A percentile compares a stretch with the other conserved stretches of the same genome.
Conservation (phyloP, 2,888 invertebrate species). For the Melikaiella ostensackeni region DNA sequence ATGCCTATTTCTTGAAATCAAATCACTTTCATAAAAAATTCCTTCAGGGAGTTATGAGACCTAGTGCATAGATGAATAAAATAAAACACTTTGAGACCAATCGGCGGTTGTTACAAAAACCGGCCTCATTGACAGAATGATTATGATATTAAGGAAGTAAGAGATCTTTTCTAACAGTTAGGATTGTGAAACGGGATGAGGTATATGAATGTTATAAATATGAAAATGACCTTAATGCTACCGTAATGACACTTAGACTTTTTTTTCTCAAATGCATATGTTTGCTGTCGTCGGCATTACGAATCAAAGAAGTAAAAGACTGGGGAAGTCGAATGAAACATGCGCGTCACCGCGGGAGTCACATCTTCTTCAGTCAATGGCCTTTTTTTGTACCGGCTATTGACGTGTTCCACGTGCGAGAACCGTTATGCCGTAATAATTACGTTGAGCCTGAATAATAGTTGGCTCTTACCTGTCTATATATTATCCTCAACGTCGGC, state of each 20-base stretch:
- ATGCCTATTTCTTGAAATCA: too few relatives aligned
- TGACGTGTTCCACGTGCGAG: not conserved
- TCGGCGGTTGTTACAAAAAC: too few relatives aligned
- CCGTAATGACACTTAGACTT: not conserved
- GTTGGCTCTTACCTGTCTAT: not conserved
- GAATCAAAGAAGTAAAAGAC: conserved; percentile 2
- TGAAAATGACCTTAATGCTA: conserved; percentile 3
- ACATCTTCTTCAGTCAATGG: not conserved
- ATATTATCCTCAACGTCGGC: not conserved
- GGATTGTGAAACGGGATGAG: not conserved
- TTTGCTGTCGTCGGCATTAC: not conserved
- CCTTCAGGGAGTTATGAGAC: too few relatives aligned
- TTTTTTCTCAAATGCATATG: not conserved
- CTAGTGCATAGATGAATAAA: too few relatives aligned
- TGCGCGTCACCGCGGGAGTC: not conserved
- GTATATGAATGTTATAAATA: not conserved
- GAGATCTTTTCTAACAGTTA: not conserved
- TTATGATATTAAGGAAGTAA: too few relatives aligned
- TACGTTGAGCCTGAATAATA: not conserved
- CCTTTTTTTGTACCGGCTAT: not conserved
- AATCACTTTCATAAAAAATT: too few relatives aligned
- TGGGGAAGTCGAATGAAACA: not conserved
- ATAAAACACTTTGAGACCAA: too few relatives aligned
- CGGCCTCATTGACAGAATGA: too few relatives aligned
- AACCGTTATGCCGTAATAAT: conserved; percentile 4